phyloP scores from a whole-genome alignment of 2,888 invertebrate genomes.

The Elgonia sp. region DNA sequence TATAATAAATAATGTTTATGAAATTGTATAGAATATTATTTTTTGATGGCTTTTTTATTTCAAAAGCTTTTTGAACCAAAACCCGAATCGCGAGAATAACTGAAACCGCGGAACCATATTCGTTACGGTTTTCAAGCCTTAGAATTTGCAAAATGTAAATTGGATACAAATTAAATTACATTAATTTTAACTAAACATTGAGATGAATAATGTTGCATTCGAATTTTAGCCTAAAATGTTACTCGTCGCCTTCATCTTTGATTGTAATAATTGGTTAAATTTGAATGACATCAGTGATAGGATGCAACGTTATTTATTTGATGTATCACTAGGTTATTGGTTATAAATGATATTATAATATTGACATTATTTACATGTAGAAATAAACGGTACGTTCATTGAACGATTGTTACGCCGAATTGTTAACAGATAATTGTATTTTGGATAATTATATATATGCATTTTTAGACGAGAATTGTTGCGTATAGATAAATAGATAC shows the following conservation, averaged over 20 bases:
- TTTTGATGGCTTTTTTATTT: too few species aligned
- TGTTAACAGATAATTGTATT: constrained; percentile 64
- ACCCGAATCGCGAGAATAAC: too few species aligned
- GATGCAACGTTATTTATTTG: constrained; percentile 48
- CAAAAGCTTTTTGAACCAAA: too few species aligned
- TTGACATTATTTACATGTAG: constrained; percentile 26
- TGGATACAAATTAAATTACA: not conserved
- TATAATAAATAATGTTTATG: too few species aligned
- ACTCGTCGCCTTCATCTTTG: not conserved
- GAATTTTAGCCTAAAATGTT: constrained; percentile 4
- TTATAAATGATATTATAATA: constrained; percentile 40
- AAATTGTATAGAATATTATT: too few species aligned
- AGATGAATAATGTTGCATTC: not conserved
- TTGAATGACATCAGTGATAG: not conserved
- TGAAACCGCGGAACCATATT: too few species aligned
- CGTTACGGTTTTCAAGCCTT: constrained; percentile 26
- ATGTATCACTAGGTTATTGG: constrained; percentile 2
- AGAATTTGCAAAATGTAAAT: constrained; percentile 11
- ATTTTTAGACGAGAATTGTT: constrained; percentile 58
- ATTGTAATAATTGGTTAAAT: constrained; percentile 22
- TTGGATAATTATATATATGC: constrained; percentile 55
- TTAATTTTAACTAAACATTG: not conserved
- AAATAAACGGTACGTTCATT: constrained; percentile 27
- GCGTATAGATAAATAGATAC: constrained; percentile 33
- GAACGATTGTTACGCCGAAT: constrained; percentile 46